phyloP scores from a whole-genome alignment of 2,888 invertebrate genomes.

The Tromatobia lineatoria region DNA sequence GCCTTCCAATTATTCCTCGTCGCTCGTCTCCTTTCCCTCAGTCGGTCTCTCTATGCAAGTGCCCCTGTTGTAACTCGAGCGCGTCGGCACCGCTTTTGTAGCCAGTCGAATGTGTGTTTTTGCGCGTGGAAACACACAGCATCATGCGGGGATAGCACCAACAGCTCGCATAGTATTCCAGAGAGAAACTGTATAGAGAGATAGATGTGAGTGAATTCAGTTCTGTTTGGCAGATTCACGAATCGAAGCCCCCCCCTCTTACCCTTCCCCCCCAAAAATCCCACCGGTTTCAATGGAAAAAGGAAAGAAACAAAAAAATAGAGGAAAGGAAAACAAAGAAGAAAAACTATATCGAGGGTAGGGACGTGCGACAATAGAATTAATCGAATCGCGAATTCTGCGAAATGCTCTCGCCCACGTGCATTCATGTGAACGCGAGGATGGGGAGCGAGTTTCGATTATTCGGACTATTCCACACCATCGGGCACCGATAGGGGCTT shows the following conservation, averaged over 20 bases:
- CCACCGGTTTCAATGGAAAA: conserved; percentile 9
- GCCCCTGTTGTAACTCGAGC: conserved; percentile 61
- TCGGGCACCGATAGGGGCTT: conserved; percentile 23
- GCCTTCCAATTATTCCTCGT: conserved; percentile 80
- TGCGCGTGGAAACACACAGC: conserved; percentile 53
- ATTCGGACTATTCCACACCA: conserved; percentile 36
- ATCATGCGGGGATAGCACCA: conserved; percentile 2
- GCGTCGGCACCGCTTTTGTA: conserved; percentile 63
- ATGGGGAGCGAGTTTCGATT: conserved; percentile 19
- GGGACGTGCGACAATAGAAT: conserved; percentile 35
- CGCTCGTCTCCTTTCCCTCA: conserved; percentile 67
- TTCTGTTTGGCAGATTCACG: conserved; percentile 35
- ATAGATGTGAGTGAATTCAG: conserved; percentile 42
- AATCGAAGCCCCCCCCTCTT: background rate
- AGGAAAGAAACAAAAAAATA: background rate
- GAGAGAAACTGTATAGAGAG: conserved; percentile 29
- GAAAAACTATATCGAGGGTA: conserved; percentile 26
- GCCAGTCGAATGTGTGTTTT: conserved; percentile 59
- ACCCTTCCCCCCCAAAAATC: conserved; percentile 7
- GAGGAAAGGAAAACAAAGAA: conserved; percentile 7
- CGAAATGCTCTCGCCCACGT: conserved; percentile 22
- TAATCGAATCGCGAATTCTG: conserved; percentile 35
- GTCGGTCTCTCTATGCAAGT: conserved; percentile 34
- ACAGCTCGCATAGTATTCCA: background rate
- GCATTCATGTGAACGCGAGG: background rate